Conservation (phyloP, 2,113 vertebrate species). For the Misgurnus anguillicaudatus region DNA sequence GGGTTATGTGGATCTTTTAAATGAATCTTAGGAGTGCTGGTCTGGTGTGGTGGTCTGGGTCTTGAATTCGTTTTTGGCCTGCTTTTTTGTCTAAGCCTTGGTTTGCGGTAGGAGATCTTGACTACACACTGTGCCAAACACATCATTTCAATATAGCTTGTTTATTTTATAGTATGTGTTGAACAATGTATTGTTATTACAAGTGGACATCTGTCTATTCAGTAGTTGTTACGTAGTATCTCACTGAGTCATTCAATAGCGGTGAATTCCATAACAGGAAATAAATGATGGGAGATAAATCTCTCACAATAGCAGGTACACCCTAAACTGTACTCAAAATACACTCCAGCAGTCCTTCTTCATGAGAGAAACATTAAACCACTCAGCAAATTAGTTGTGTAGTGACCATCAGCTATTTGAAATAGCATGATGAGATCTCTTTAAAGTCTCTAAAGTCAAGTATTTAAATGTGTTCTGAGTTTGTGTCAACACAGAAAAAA, state of each 20-base stretch:
- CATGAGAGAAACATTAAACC: constrained; percentile 57
- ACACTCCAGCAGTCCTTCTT: constrained; percentile 43
- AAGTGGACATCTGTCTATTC: not conserved
- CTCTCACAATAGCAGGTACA: constrained; percentile 12
- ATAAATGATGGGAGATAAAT: constrained; percentile 10
- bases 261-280: constrained; percentile 11
- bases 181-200: not conserved
- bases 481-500: no score
- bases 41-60: no score
- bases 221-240: constrained; percentile 18
- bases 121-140: not conserved
- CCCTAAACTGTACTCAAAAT: constrained; percentile 36
- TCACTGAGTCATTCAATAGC: constrained; percentile 17
- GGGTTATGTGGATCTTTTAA: no score
- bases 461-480: no score
- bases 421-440: not conserved
- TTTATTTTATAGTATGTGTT: not conserved
- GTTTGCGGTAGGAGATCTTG: no score
- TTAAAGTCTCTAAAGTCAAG: not conserved
- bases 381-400: no score
- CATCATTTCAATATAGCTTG: constrained; percentile 9
- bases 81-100: no score
- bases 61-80: no score
- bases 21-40: no score
- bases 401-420: not conserved